Evolutionary conservation across 2,797 vertebrate species (phyloP).

Genomic region (Erethizon dorsatum): DNA sequence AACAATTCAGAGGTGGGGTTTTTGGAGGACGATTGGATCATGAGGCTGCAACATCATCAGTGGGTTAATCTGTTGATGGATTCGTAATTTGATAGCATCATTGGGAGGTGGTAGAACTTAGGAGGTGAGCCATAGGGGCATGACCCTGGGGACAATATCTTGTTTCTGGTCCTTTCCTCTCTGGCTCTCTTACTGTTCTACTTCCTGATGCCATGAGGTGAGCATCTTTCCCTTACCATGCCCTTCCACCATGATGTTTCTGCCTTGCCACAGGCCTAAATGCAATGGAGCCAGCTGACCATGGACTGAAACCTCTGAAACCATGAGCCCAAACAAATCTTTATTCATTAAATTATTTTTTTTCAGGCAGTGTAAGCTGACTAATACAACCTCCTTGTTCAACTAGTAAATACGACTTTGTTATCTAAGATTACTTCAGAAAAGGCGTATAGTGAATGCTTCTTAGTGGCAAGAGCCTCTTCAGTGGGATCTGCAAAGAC

Average conservation of each 20-base stretch:
- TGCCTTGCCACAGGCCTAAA: neutral
- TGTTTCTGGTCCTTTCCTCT: neutral
- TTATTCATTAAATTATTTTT: neutral
- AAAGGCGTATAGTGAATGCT: neutral
- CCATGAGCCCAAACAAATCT: neutral
- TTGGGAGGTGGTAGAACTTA: neutral
- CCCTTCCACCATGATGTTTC: neutral
- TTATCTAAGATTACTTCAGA: neutral
- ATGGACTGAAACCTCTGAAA: neutral
- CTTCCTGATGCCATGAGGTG: neutral
- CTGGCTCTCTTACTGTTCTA: neutral
- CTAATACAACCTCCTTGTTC: neutral
- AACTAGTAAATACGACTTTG: neutral
- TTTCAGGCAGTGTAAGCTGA: neutral
- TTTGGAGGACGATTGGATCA: neutral
- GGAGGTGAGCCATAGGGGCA: neutral
- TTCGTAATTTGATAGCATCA: neutral
- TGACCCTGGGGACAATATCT: neutral
- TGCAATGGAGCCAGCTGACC: neutral
- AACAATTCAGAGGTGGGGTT: neutral
- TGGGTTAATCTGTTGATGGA: neutral
- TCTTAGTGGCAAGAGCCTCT: neutral
- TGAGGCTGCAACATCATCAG: neutral
- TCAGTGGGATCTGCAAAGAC: neutral
- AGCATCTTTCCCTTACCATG: neutral